Conservation (phyloP, 2,113 vertebrate genomes). For the Suncus etruscus region DNA sequence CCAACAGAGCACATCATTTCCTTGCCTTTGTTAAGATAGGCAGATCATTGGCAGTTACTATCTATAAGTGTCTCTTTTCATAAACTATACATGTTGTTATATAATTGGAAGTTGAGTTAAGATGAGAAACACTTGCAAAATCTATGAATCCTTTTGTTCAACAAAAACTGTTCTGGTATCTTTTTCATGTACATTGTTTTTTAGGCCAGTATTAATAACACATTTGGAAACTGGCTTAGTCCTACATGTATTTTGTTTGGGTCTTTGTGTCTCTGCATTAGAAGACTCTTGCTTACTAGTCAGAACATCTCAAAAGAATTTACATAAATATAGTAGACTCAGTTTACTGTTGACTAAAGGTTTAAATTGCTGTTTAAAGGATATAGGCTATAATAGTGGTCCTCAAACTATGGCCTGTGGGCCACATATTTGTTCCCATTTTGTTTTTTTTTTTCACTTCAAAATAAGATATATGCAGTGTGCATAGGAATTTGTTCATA, state of each 20-base stretch:
- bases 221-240: neutral
- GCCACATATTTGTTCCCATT: no score
- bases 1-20: neutral
- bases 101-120: neutral
- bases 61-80: neutral
- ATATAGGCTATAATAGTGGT: neutral
- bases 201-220: neutral
- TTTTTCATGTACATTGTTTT: neutral
- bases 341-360: neutral
- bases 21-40: constrained; percentile 48
- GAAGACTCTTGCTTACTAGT: neutral
- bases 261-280: neutral
- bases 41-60: neutral
- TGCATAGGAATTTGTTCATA: no score
- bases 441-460: no score
- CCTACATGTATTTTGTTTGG: neutral
- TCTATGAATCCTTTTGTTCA: constrained; percentile 14
- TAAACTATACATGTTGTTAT: constrained; percentile 34
- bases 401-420: no score
- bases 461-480: no score
- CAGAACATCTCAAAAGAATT: neutral
- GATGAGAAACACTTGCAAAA: constrained; percentile 27
- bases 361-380: neutral
- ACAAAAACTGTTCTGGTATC: neutral
- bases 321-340: neutral